Conservation (phyloP, 2,888 invertebrate species). For the Empis livida region DNA sequence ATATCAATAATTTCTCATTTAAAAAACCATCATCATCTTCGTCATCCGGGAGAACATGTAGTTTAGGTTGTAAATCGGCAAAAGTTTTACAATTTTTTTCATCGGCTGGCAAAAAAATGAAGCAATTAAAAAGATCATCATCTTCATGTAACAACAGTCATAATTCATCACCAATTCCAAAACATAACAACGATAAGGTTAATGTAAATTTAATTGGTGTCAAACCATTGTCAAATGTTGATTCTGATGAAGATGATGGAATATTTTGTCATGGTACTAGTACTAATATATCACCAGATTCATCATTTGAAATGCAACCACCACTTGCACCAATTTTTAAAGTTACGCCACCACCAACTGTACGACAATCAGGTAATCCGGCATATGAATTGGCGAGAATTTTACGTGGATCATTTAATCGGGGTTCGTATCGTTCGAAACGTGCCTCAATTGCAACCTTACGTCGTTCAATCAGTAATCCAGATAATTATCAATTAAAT, state of each 20-base stretch:
- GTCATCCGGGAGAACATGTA: neutral
- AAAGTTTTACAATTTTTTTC: slow-evolving; percentile 28
- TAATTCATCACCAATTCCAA: slow-evolving; percentile 22
- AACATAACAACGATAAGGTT: slow-evolving; percentile 16
- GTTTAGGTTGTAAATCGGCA: neutral
- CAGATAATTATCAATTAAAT: slow-evolving; percentile 22
- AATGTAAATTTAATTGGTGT: neutral
- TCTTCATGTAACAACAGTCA: slow-evolving; percentile 14
- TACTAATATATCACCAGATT: slow-evolving; percentile 25
- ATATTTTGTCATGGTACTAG: slow-evolving; percentile 24
- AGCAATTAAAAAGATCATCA: slow-evolving; percentile 5
- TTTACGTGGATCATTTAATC: slow-evolving; percentile 14
- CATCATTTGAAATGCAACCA: slow-evolving; percentile 32
- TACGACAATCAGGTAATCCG: slow-evolving; percentile 17
- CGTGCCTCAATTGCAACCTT: slow-evolving; percentile 29
- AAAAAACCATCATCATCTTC: neutral
- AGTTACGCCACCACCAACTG: slow-evolving; percentile 26
- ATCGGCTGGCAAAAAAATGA: slow-evolving; percentile 16
- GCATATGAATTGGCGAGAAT: slow-evolving; percentile 29
- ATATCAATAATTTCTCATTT: slow-evolving; percentile 13
- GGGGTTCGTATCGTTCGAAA: slow-evolving; percentile 29
- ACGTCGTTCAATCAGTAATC: slow-evolving; percentile 32
- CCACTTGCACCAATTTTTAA: slow-evolving; percentile 31
- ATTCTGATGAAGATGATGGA: slow-evolving; percentile 22
- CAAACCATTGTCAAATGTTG: slow-evolving; percentile 6